Conservation (phyloP, 2,113 vertebrate genomes). For the Urocolius indicus region DNA sequence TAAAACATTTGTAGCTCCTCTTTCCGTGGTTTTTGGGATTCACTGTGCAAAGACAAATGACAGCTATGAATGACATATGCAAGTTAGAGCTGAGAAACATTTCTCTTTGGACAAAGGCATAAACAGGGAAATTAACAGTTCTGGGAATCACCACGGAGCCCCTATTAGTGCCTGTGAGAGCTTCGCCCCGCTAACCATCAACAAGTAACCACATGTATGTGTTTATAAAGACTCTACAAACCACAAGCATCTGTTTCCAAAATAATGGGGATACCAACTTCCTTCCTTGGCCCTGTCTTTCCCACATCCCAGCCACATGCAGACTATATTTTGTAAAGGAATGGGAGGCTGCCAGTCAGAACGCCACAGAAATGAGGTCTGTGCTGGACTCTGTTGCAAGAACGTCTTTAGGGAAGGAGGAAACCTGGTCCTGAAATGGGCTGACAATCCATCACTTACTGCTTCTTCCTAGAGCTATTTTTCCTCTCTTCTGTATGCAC, state of each 20-base stretch:
- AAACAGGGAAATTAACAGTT: neutral
- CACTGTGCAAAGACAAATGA: neutral
- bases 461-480: neutral
- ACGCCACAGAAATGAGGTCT: neutral
- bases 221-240: neutral
- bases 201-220: neutral
- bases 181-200: neutral
- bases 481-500: neutral
- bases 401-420: neutral
- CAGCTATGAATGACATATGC: rapidly evolving
- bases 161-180: neutral
- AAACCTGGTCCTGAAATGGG: neutral
- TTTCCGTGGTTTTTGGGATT: neutral
- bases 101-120: neutral
- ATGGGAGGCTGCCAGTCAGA: neutral
- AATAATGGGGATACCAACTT: neutral
- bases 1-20: neutral
- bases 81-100: neutral
- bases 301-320: neutral
- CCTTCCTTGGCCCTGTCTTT: neutral
- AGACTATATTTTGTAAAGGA: neutral
- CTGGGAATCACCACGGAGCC: neutral
- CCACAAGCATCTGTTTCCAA: neutral
- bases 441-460: neutral
- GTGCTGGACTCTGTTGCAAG: neutral